These are phyloP conservation scores for Pandion haliaetus DNA, from an alignment of 2,113 vertebrate genomes.

Conservation along the genomic window DNA sequence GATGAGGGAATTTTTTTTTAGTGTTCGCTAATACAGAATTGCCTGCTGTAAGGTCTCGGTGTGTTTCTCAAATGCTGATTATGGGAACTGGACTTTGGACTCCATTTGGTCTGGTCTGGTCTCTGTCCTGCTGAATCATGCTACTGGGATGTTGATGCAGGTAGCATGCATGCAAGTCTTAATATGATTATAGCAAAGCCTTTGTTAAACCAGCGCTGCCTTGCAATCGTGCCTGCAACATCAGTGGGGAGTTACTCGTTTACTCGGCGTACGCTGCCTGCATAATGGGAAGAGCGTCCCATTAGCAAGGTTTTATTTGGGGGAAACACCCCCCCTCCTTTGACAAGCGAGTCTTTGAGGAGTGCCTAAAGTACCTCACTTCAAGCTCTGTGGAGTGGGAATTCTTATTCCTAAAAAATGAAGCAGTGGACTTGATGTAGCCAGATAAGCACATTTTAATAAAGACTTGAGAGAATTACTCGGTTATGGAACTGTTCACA, in stretches of 20 bases:
- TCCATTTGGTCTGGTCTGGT: background rate
- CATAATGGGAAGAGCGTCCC: background rate
- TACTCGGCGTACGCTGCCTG: background rate
- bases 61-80: background rate
- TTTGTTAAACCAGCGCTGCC: background rate
- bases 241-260: background rate
- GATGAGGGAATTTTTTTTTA: background rate
- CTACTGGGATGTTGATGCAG: background rate
- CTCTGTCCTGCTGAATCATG: background rate
- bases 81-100: background rate
- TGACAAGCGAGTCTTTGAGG: background rate
- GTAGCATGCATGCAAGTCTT: background rate
- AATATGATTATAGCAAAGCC: background rate
- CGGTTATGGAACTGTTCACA: background rate
- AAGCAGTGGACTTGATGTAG: background rate
- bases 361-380: accelerated
- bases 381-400: background rate
- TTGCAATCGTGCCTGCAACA: accelerated
- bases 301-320: background rate
- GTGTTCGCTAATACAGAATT: background rate
- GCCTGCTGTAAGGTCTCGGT: background rate
- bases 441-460: background rate
- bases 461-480: background rate
- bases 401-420: background rate
- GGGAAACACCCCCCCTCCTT: background rate